Percentiles rank a stretch among this genome's conserved stretches.
These are phyloP conservation scores for Rousettus madagascariensis DNA, from an alignment of 2,797 vertebrate species.

Conservation along the genomic window DNA sequence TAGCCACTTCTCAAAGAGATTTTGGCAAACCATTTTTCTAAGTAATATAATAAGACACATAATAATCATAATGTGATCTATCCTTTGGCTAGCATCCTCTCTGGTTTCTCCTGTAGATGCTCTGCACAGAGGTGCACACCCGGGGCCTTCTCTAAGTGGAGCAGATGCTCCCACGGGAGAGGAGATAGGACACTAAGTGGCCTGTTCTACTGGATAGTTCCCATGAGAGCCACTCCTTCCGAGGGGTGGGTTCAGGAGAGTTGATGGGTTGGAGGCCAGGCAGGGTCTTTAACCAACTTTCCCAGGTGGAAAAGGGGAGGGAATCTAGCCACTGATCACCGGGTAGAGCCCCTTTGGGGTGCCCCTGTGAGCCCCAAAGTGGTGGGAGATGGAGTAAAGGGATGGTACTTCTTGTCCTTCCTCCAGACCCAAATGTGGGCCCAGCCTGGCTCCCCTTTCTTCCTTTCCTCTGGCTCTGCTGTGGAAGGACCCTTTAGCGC, in stretches of 20 bases:
- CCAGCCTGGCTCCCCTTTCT: not conserved
- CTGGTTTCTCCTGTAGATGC: not conserved
- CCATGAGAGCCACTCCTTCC: not conserved
- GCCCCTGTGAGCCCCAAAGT: not conserved
- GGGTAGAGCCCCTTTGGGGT: not conserved
- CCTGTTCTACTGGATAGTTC: not conserved
- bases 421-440: not conserved
- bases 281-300: not conserved
- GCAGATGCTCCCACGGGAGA: not conserved
- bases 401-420: not conserved
- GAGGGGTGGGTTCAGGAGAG: too few species aligned
- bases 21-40: not conserved
- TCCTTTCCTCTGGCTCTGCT: not conserved
- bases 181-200: not conserved
- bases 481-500: not conserved
- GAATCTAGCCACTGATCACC: not conserved
- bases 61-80: not conserved
- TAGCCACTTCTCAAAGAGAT: not conserved
- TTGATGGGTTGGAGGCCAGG: accelerated
- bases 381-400: not conserved
- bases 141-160: not conserved
- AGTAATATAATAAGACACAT: not conserved
- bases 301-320: not conserved
- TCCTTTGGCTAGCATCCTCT: not conserved
- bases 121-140: not conserved